Base-by-base conservation (phyloP, 2,113 vertebrate species). In the Podarcis cretensis region DNA sequence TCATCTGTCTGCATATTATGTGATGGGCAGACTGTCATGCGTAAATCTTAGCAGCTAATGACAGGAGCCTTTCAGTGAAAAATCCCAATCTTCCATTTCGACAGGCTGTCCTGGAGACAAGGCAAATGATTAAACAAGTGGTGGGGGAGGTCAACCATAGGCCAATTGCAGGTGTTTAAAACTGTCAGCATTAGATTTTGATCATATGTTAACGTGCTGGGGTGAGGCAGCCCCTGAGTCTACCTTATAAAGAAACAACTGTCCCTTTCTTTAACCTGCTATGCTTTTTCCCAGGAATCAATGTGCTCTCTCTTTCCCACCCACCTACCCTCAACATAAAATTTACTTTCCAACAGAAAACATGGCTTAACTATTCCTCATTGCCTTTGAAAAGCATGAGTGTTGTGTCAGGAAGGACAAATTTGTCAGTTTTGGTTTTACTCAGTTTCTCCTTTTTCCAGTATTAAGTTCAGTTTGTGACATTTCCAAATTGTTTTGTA, bases 11-110 rank as follows among this genome's bases (percentile, higher is more conserved):
- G 92, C 89, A 88, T 87, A 86, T 74, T 89, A 80, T 71, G 74
- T 94, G 96, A 95, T 83, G 13, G 94, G 87, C 93, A 93, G 96
- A 91, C 91, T 89, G 91, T 90, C 94, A 92, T 87, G 57, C 87
- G 20, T n/a, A 63, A 93, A 89, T 83, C 91, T 79, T 86, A 3
- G 35, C 12, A 83, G 84, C 83, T 92, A 74, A 43, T 71, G 88
- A 95, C 90, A 89, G 71, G 79, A 89, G 81, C 86, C 90, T 95
- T 93, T 82, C 89, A 90, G 84, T 92, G 88, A 40, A 86, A 48
- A 83, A 92, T 90, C 92, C 91, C 87, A 89, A 83, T 68, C 90
- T 86, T 85, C 73, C 87, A 4, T 54, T 92, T 84, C 93, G 85
- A 83, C 83, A 94, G 93, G 88, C 90, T 94, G 88, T 89, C 93